Percentiles rank a stretch among this genome's conserved stretches.
Conservation (phyloP, 2,797 vertebrate species). For the Falco novaeseelandiae region DNA sequence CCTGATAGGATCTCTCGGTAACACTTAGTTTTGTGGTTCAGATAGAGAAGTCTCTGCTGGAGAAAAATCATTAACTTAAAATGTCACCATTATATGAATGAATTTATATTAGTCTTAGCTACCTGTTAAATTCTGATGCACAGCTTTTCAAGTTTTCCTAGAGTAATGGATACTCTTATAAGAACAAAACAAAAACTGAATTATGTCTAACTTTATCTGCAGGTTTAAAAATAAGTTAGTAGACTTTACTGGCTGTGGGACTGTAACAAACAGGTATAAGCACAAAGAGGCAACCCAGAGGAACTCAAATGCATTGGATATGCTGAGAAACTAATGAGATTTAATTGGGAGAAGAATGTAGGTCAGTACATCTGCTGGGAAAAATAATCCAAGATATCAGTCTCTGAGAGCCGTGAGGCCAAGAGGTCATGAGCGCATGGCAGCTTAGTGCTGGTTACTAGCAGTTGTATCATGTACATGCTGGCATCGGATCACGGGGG, state of each 20-base stretch:
- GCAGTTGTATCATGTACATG: accelerated
- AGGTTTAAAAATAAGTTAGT: background rate
- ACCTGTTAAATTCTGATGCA: background rate
- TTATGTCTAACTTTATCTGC: background rate
- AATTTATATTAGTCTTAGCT: background rate
- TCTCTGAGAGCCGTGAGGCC: background rate
- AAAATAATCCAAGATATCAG: background rate
- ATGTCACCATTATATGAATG: background rate
- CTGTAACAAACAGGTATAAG: background rate
- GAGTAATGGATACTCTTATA: background rate
- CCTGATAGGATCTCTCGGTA: background rate
- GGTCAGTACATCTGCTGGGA: background rate
- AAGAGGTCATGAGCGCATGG: background rate
- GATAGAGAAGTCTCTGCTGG: background rate
- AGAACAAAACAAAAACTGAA: background rate
- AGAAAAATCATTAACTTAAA: background rate
- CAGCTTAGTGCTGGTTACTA: background rate
- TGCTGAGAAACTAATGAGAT: background rate
- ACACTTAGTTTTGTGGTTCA: background rate
- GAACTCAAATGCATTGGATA: background rate
- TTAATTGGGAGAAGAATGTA: background rate
- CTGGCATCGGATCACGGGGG: accelerated
- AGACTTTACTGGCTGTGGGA: background rate
- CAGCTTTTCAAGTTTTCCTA: background rate
- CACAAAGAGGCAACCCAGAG: background rate